A percentile compares a stretch with the other conserved stretches of the same genome.
These are phyloP conservation scores for Acleris emargana DNA, from an alignment of 2,888 invertebrate genomes.

Conservation along the genomic window DNA sequence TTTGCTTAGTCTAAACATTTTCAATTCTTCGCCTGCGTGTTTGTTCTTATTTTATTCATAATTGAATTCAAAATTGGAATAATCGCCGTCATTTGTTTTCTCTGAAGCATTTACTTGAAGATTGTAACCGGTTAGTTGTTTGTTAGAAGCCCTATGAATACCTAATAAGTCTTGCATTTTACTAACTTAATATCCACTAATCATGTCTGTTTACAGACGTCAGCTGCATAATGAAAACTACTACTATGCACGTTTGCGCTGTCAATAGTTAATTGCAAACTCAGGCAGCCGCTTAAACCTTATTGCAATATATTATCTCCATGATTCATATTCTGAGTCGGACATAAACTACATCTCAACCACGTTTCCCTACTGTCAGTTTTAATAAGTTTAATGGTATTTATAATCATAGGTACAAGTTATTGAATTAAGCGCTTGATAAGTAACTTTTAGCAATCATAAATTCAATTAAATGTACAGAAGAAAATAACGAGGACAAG, in stretches of 20 bases:
- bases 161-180: background rate
- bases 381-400: background rate
- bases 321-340: conserved; percentile 16
- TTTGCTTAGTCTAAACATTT: no score
- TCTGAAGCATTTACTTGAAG: no score
- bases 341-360: background rate
- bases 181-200: conserved; percentile 16
- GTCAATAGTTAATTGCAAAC: conserved; percentile 15
- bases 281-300: background rate
- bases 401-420: no score
- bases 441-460: background rate
- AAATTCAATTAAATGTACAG: no score
- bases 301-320: conserved; percentile 2
- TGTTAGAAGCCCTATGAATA: no score
- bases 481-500: no score
- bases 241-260: conserved; percentile 14
- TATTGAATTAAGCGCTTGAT: background rate
- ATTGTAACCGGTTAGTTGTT: no score
- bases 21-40: no score
- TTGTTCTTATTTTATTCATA: no score
- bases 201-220: conserved; percentile 20
- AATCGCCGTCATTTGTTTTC: no score
- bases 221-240: conserved; percentile 8
- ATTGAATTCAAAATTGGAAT: no score
- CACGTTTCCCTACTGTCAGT: conserved; percentile 14